A percentile compares a stretch with the other conserved stretches of the same genome.
phyloP scores from a whole-genome alignment of 1,140 invertebrate genomes.

The Gonioctena quinquepunctata region DNA sequence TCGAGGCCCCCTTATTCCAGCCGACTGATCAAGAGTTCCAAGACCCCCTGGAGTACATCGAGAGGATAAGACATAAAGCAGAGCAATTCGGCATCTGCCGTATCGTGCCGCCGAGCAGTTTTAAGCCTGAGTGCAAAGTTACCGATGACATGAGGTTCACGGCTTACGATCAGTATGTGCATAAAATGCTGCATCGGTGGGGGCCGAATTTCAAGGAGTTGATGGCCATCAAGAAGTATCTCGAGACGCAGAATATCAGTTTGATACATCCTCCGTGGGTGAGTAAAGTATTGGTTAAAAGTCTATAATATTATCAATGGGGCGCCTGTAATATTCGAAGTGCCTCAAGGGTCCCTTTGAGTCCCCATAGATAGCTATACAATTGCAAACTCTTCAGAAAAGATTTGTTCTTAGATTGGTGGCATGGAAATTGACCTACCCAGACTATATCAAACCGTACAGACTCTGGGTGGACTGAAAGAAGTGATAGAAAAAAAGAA shows the following conservation, averaged over 20 bases:
- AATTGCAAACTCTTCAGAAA: neutral
- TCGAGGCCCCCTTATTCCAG: constrained; percentile 82
- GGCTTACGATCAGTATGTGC: constrained; percentile 89
- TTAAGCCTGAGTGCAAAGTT: constrained; percentile 89
- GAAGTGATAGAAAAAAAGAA: constrained; percentile 89
- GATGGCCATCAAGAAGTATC: constrained; percentile 83
- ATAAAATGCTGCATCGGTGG: constrained; percentile 88
- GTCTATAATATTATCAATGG: no score
- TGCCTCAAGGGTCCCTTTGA: neutral
- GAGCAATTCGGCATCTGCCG: constrained; percentile 86
- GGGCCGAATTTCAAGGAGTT: constrained; percentile 86
- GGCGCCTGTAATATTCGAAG: no score
- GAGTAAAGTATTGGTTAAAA: constrained; percentile 42
- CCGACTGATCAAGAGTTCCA: constrained; percentile 71
- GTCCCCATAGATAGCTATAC: neutral
- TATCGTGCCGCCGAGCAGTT: constrained; percentile 84
- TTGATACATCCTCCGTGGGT: constrained; percentile 78
- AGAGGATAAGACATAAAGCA: constrained; percentile 77
- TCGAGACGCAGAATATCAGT: constrained; percentile 76
- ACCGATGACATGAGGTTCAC: constrained; percentile 79
- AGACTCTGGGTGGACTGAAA: constrained; percentile 83
- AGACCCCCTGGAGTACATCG: constrained; percentile 89
- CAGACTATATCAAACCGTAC: constrained; percentile 82
- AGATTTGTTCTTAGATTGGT: constrained; percentile 66
- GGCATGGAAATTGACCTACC: constrained; percentile 90